Evolutionary conservation across 2,888 invertebrate species (phyloP), one percentile per base, ranked within the genome.

Genomic region (Sarcophaga caerulescens): DNA sequence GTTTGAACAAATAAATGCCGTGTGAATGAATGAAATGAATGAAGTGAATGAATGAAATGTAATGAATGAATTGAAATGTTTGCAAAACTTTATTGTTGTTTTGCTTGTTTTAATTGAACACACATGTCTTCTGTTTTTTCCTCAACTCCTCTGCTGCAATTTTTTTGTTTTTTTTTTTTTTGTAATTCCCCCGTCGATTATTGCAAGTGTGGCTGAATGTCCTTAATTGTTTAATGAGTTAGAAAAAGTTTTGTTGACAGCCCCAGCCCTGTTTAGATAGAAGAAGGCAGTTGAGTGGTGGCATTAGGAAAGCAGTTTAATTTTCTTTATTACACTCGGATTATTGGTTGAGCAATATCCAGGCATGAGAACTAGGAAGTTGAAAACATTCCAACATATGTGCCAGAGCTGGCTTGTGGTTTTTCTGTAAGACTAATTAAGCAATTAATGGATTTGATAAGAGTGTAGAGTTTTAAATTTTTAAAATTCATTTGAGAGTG

Each of bases 1-100:
- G 23, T 47, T 59, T 68, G n/a, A 60, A 19, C 17, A 19, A 19
- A 19, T 60, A 6, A 0, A 19, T 60, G 60, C 5, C 19, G 3
- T n/a, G 12, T 60, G 19, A 60, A 19, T 60, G 47, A 63, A 19
- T 19, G 57, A 57, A 69, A 12, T 25, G 25, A 35, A 6, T 35
- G 6, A 6, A 35, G 6, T 6, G 25, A 25, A 25, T 25, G 25
- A 25, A 25, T 25, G 25, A 35, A 25, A 25, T 25, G 25, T 1
- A 35, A 35, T 35, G 45, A 71, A 44, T 71, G 65, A 65, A 79
- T 60, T 71, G 6, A 79, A 65, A 57, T 71, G 65, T 79, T 79
- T 71, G 35, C 57, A 63, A 71, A 79, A 52, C 71, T 65, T 71
- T 47, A n/a, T 68, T 68, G 23, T 69, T 60, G 4, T 8, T 52